A percentile compares a stretch with the other conserved stretches of the same genome.
Evolutionary conservation across 2,888 invertebrate species (phyloP).

Genomic region (Hymenopus coronatus): DNA sequence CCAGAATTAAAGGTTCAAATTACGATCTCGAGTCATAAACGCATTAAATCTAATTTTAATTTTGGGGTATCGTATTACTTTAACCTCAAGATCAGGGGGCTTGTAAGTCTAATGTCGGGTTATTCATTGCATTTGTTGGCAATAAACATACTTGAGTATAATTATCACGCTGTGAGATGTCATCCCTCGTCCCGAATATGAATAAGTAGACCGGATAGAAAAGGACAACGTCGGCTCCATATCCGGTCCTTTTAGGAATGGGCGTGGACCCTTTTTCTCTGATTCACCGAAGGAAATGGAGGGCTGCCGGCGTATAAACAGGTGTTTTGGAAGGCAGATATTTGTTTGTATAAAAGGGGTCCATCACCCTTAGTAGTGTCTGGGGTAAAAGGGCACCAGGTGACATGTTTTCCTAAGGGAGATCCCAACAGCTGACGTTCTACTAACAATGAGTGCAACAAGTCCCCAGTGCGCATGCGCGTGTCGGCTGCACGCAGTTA

Average conservation of each 20-base stretch:
- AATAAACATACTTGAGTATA: too few relatives aligned
- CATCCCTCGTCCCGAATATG: background rate
- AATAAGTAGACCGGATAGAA: background rate
- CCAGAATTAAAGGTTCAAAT: too few relatives aligned
- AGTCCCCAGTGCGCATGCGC: slow-evolving; percentile 8
- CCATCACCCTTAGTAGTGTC: slow-evolving; percentile 14
- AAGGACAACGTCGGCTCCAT: background rate
- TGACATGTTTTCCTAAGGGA: slow-evolving; percentile 29
- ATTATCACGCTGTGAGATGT: too few relatives aligned
- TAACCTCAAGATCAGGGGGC: too few relatives aligned
- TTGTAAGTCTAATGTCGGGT: too few relatives aligned
- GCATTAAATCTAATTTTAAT: too few relatives aligned
- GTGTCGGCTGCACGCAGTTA: slow-evolving; percentile 9
- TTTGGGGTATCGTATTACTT: too few relatives aligned
- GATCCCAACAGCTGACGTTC: slow-evolving; percentile 26
- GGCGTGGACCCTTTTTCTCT: background rate
- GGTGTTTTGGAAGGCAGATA: slow-evolving; percentile 12
- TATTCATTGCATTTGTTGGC: too few relatives aligned
- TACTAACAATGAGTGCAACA: slow-evolving; percentile 30
- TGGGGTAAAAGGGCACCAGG: slow-evolving; percentile 18
- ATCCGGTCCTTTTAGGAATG: background rate
- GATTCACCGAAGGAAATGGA: background rate
- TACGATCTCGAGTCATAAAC: too few relatives aligned
- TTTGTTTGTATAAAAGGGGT: slow-evolving; percentile 20
- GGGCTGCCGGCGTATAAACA: background rate